A percentile compares a stretch with the other conserved stretches of the same genome.
phyloP scores from a whole-genome alignment of 1,140 invertebrate species.

The Mesaphorura yosii region DNA sequence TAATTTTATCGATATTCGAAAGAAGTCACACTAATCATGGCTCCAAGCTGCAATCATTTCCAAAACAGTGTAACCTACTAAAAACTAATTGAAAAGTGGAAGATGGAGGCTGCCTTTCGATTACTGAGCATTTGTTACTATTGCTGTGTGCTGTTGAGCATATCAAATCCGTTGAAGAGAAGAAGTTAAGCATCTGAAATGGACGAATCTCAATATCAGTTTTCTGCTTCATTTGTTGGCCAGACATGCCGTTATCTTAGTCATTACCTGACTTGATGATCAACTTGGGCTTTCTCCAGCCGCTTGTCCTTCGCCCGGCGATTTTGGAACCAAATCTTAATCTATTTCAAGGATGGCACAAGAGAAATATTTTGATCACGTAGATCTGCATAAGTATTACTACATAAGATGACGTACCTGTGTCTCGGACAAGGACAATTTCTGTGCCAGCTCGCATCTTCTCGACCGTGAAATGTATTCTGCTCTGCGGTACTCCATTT shows the following conservation, averaged over 20 bases:
- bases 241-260: not conserved
- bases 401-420: conserved; percentile 35
- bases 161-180: conserved; percentile 8
- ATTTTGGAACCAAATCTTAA: conserved; percentile 97
- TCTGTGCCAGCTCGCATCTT: conserved; percentile 72
- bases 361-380: not conserved
- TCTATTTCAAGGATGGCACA: conserved; percentile 45
- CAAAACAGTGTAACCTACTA: too few relatives aligned
- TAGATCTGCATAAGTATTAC: not conserved
- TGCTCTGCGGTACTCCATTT: conserved; percentile 75
- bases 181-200: conserved; percentile 14
- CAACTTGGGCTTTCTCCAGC: conserved; percentile 86
- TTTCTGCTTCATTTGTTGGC: not conserved
- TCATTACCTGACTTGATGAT: conserved; percentile 78
- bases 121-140: too few relatives aligned
- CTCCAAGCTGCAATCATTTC: too few relatives aligned
- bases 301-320: conserved; percentile 87
- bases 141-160: not conserved
- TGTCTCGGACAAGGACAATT: conserved; percentile 72
- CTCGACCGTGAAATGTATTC: conserved; percentile 82
- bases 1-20: too few relatives aligned
- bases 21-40: too few relatives aligned
- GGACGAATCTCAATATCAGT: not conserved
- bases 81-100: too few relatives aligned
- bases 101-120: too few relatives aligned